phyloP scores from a whole-genome alignment of 2,888 invertebrate species.

The Leptarthrus brevirostris region DNA sequence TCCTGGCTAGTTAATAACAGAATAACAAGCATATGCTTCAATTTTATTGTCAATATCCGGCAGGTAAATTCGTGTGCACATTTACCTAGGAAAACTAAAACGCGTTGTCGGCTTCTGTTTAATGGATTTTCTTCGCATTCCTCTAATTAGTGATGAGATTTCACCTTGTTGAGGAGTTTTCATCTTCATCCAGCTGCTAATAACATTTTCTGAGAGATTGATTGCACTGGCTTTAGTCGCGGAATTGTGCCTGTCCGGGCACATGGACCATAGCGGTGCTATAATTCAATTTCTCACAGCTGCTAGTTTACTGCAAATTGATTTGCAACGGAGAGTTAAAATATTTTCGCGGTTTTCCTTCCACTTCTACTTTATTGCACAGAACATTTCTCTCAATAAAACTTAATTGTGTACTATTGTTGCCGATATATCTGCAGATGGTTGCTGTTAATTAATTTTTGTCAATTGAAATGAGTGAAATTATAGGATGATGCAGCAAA shows the following conservation, averaged over 20 bases:
- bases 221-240: neutral
- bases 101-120: neutral
- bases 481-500: too few species aligned
- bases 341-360: slow-evolving; percentile 3
- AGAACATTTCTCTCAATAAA: neutral
- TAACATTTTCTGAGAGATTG: slow-evolving; percentile 1
- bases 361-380: neutral
- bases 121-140: neutral
- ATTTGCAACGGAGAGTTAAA: slow-evolving; percentile 6
- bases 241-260: neutral
- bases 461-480: neutral
- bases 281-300: neutral
- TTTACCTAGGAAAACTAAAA: neutral
- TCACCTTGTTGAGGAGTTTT: slow-evolving; percentile 1
- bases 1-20: neutral
- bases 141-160: neutral
- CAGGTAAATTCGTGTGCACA: neutral
- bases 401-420: neutral
- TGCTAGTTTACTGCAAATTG: slow-evolving; percentile 5
- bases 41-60: neutral
- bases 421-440: neutral
- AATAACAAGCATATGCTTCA: neutral
- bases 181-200: slow-evolving; percentile 3
- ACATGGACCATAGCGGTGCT: neutral
- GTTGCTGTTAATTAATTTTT: neutral